Evolutionary conservation across 1,140 invertebrate genomes (phyloP).

Genomic region (Akabosia matsudoensis): DNA sequence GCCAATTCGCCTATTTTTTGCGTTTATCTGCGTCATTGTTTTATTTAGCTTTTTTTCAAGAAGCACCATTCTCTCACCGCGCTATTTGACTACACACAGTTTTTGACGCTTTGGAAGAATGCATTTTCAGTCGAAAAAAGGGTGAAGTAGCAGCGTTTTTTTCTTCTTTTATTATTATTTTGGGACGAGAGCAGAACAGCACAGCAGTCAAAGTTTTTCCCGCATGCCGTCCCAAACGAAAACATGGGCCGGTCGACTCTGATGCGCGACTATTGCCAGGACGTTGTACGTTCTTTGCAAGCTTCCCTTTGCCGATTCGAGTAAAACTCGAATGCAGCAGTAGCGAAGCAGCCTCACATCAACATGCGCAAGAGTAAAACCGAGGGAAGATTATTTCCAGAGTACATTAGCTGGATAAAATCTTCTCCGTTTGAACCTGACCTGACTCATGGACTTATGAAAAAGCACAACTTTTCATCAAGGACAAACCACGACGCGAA

Average conservation of each 20-base stretch:
- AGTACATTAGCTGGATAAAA: not conserved
- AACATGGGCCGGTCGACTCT: not conserved
- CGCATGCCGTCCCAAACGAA: not conserved
- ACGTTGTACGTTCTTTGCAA: not conserved
- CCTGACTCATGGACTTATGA: not conserved
- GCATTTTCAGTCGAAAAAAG: too few species aligned
- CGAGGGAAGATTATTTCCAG: not conserved
- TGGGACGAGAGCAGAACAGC: not conserved
- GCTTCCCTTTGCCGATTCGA: too few species aligned
- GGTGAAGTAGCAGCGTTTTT: too few species aligned
- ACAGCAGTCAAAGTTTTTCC: not conserved
- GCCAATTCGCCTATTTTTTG: too few species aligned
- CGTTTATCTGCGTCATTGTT: too few species aligned
- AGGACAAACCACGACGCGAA: not conserved
- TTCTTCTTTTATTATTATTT: too few species aligned
- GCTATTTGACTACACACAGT: too few species aligned
- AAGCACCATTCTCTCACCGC: too few species aligned
- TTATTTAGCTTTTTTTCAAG: too few species aligned
- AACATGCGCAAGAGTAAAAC: not conserved
- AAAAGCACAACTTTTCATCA: not conserved
- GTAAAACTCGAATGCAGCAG: too few species aligned
- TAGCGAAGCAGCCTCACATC: too few species aligned
- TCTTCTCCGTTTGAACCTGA: not conserved
- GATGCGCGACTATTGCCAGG: not conserved
- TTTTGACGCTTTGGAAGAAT: too few species aligned